Percentiles rank a stretch among this genome's conserved stretches.
Conservation (phyloP, 1,140 invertebrate species). For the Meloidogyne exigua region DNA sequence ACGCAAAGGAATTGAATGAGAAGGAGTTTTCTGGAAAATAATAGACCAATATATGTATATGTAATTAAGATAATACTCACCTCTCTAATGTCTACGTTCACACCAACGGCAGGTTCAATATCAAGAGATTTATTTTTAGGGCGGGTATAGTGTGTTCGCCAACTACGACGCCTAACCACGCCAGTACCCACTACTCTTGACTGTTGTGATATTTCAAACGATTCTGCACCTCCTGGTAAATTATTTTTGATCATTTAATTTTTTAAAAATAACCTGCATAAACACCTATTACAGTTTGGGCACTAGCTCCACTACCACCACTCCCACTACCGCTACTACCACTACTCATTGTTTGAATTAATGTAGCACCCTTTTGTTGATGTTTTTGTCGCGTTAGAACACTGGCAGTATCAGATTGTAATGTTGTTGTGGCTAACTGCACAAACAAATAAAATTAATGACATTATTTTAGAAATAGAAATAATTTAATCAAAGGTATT, state of each 20-base stretch:
- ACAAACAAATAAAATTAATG: background rate
- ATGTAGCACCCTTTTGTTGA: constrained; percentile 5
- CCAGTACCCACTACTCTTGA: constrained; percentile 18
- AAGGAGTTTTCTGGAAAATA: constrained; percentile 28
- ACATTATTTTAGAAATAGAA: too few relatives aligned
- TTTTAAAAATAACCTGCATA: background rate
- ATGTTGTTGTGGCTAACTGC: background rate
- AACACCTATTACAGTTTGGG: constrained; percentile 22
- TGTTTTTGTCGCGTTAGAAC: constrained; percentile 2
- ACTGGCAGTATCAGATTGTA: background rate
- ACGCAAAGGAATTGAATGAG: constrained; percentile 43
- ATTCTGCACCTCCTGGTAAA: background rate
- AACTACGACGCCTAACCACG: constrained; percentile 45
- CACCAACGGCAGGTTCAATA: constrained; percentile 67
- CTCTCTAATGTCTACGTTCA: constrained; percentile 30
- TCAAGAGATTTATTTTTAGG: constrained; percentile 51
- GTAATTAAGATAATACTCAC: constrained; percentile 4
- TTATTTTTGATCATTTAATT: background rate
- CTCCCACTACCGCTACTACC: constrained; percentile 24
- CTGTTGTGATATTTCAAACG: background rate
- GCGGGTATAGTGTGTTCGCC: constrained; percentile 46
- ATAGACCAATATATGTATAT: background rate
- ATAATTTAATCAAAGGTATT: too few relatives aligned
- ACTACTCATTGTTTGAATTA: constrained; percentile 29
- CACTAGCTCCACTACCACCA: constrained; percentile 36